These are phyloP conservation scores for Heliconius nattereri DNA, from an alignment of 1,140 invertebrate genomes.

Conservation along the genomic window DNA sequence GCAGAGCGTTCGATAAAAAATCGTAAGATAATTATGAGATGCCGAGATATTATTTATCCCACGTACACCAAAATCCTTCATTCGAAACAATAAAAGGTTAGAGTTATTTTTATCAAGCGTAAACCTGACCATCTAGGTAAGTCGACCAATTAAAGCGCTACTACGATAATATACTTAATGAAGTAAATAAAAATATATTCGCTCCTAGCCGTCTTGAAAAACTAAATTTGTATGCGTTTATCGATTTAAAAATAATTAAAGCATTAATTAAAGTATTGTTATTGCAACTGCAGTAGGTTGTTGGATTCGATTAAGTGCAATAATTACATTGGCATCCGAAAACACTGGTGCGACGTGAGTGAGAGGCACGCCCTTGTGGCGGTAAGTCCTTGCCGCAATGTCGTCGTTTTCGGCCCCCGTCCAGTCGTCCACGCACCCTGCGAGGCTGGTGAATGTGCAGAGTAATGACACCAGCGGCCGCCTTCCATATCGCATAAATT, in stretches of 20 bases:
- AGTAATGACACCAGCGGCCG: neutral
- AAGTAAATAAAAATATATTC: constrained; percentile 39
- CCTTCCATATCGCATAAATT: constrained; percentile 6
- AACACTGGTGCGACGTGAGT: constrained; percentile 66
- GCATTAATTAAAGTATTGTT: constrained; percentile 47
- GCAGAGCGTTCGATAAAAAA: constrained; percentile 48
- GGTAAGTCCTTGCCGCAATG: constrained; percentile 62
- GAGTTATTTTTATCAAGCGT: constrained; percentile 33
- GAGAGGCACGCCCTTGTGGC: constrained; percentile 75
- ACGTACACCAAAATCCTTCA: constrained; percentile 45
- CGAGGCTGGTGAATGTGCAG: constrained; percentile 60
- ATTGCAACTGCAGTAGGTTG: constrained; percentile 44
- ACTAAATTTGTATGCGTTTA: constrained; percentile 32
- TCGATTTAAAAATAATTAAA: constrained; percentile 48
- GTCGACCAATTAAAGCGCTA: constrained; percentile 33
- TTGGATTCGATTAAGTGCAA: constrained; percentile 60
- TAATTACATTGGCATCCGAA: constrained; percentile 69
- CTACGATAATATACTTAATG: constrained; percentile 36
- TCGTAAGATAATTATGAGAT: constrained; percentile 46
- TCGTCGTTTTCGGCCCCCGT: constrained; percentile 61
- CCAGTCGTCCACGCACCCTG: constrained; percentile 56
- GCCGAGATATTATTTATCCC: constrained; percentile 48
- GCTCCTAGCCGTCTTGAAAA: constrained; percentile 29
- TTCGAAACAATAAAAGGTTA: constrained; percentile 40
- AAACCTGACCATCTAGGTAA: constrained; percentile 36